Conservation (phyloP, 2,113 vertebrate species). For the Petrocephalus zakoni region DNA sequence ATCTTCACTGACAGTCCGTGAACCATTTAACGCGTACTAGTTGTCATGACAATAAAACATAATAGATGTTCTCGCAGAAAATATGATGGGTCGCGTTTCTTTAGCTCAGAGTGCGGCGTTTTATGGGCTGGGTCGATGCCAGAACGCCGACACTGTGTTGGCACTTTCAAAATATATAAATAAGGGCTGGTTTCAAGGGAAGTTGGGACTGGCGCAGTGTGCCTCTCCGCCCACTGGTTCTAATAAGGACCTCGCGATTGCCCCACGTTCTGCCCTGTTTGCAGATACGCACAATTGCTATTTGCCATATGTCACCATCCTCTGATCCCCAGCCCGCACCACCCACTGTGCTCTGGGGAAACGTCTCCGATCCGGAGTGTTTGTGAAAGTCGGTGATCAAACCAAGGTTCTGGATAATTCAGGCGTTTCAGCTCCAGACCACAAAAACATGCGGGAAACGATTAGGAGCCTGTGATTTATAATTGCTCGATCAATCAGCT, state of each 20-base stretch:
- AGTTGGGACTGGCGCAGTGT: not conserved
- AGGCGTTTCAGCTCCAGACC: not conserved
- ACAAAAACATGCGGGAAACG: not conserved
- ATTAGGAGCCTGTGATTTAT: not conserved
- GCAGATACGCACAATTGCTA: not conserved
- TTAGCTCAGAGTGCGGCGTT: not conserved
- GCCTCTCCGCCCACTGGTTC: not conserved
- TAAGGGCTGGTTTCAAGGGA: not conserved
- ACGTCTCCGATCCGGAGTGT: not conserved
- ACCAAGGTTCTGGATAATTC: not conserved
- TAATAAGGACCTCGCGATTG: not conserved
- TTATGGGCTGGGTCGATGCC: not conserved
- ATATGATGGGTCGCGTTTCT: not conserved
- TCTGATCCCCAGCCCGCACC: not conserved
- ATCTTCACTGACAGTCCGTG: not conserved
- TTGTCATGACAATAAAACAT: constrained; percentile 10
- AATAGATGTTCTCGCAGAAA: not conserved
- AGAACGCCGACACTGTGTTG: not conserved
- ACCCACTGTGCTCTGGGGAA: not conserved
- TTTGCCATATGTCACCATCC: not conserved
- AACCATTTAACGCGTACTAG: not conserved
- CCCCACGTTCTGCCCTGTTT: not conserved
- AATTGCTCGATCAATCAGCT: not conserved
- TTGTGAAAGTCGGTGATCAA: not conserved
- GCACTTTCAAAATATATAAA: not conserved